Conservation (phyloP, 2,797 vertebrate species). For the Pangasius larnaudii region DNA sequence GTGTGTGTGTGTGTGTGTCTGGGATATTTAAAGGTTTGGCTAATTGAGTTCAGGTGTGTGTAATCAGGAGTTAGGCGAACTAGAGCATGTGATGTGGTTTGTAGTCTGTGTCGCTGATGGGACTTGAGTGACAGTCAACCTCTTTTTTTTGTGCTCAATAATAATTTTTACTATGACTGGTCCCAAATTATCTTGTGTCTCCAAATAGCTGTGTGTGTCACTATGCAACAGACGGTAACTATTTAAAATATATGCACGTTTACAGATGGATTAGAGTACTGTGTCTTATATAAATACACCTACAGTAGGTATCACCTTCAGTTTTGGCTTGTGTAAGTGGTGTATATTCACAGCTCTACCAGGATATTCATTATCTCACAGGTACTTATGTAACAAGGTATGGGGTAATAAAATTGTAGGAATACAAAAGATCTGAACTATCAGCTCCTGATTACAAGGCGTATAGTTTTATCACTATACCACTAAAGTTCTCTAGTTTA, state of each 20-base stretch:
- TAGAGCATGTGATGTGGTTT: neutral
- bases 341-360: neutral
- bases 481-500: neutral
- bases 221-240: neutral
- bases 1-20: too few species aligned
- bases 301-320: neutral
- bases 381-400: neutral
- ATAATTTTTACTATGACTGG: neutral
- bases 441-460: neutral
- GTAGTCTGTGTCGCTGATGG: neutral
- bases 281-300: neutral
- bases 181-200: neutral
- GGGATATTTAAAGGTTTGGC: too few species aligned
- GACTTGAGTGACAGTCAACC: neutral
- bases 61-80: neutral
- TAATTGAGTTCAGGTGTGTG: neutral
- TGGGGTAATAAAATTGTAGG: neutral
- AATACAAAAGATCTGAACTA: neutral
- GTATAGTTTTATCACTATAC: neutral
- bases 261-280: neutral
- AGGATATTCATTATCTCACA: neutral
- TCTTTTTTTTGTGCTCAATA: slow-evolving; percentile 3
- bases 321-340: neutral
- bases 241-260: neutral
- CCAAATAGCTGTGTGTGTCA: neutral